phyloP scores from a whole-genome alignment of 1,140 invertebrate species.

The Bombus pyrosoma region DNA sequence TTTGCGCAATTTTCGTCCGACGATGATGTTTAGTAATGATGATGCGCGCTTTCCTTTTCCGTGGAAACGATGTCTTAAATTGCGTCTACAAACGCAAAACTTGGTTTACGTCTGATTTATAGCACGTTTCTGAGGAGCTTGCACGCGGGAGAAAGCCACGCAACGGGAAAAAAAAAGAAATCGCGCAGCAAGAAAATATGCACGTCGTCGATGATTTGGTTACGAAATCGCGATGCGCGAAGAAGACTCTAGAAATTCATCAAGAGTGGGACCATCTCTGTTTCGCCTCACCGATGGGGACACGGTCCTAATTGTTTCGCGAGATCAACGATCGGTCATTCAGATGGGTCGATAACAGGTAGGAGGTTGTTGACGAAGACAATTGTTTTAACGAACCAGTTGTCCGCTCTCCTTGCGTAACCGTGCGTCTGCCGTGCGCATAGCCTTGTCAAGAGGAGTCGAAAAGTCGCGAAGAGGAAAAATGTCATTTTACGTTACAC shows the following conservation, averaged over 20 bases:
- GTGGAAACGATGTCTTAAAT: not conserved
- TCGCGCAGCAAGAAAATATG: too few relatives aligned
- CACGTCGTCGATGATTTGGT: not conserved
- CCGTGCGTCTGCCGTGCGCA: not conserved
- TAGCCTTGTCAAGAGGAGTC: not conserved
- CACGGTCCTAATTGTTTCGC: not conserved
- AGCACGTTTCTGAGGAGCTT: not conserved
- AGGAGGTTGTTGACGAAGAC: not conserved
- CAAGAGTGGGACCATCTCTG: too few relatives aligned
- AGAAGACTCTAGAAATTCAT: too few relatives aligned
- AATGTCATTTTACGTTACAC: not conserved
- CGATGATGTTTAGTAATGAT: not conserved
- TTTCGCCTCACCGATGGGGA: not conserved
- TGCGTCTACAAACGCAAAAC: not conserved
- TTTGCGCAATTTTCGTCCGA: constrained; percentile 12
- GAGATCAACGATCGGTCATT: not conserved
- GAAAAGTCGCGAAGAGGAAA: not conserved
- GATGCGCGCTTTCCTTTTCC: constrained; percentile 9
- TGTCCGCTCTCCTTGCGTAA: not conserved
- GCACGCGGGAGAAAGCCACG: constrained; percentile 15
- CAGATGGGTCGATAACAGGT: not conserved
- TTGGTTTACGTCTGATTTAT: not conserved
- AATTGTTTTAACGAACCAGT: not conserved
- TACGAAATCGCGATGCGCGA: not conserved
- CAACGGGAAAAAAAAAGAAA: not conserved